Evolutionary conservation across 2,113 vertebrate genomes (phyloP), one percentile per base, ranked within the genome.

Genomic region (Danionella cerebrum): DNA sequence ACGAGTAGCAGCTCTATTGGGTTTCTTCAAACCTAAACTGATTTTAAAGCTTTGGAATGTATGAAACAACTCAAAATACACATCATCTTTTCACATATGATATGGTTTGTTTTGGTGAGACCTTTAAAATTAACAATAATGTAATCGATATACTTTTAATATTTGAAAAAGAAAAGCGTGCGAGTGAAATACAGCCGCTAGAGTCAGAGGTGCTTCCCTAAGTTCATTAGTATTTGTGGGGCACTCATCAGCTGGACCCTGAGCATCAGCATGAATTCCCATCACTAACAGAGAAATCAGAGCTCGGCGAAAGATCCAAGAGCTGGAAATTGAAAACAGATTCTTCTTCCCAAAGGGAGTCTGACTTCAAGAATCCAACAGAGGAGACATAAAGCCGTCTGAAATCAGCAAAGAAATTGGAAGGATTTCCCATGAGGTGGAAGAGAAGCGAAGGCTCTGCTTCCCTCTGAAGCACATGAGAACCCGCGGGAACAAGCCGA

Each of bases 221-320:
- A 38, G n/a, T 50, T 71, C 55, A 55, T 75, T 75, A 67, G 42
- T 55, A 67, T 75, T 33, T 42, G n/a, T 22, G 21, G 36, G n/a
- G 39, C 16, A 9, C 48, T 63, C 51, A 25, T 64, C 64, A 53
- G 60, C 48, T 33, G 5, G 3, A 18, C 41, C 48, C 48, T 69
- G 64, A 57, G 50, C 51, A 47, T 75, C 71, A 75, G 53, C 73
- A 75, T 75, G 57, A 67, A 71, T 71, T 75, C 67, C 64, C 64
- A 71, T 70, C 1, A 35, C 42, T 63, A 59, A 31, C 42, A 29
- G 3, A 50, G 48, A 64, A 51, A 63, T 44, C 38, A 65, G 45
- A 60, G 62, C 45, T 53, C 18, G 59, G 36, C 60, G 50, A 38
- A 53, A 71, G 73, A 71, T 75, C 73, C 68, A 25, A 75, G 73